These are phyloP conservation scores for Sebastolobus altivelis DNA, from an alignment of 2,797 vertebrate species.

Conservation along the genomic window DNA sequence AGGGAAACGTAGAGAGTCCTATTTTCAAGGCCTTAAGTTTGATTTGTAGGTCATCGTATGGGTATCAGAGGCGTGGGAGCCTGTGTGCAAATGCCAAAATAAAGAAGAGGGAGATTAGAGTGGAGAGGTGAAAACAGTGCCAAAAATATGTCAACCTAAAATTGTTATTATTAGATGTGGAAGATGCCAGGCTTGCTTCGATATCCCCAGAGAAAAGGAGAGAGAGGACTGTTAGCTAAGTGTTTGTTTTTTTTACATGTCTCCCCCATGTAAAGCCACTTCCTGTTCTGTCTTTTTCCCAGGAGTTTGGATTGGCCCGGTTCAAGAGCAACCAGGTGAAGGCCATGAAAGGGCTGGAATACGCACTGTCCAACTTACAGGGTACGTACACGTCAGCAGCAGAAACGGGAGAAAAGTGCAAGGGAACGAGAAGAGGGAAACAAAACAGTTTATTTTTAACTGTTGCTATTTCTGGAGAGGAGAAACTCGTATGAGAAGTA, in stretches of 20 bases:
- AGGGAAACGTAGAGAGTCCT: background rate
- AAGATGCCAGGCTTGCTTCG: conserved; percentile 40
- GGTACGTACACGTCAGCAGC: conserved; percentile 70
- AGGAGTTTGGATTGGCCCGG: conserved; percentile 87
- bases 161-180: conserved; percentile 38
- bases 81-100: conserved; percentile 38
- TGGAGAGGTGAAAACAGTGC: conserved; percentile 26
- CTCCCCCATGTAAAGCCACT: conserved; percentile 38
- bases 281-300: conserved; percentile 57
- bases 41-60: conserved; percentile 13
- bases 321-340: conserved; percentile 87
- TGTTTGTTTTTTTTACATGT: conserved; percentile 23
- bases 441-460: conserved; percentile 49
- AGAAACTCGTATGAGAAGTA: conserved; percentile 10
- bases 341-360: conserved; percentile 85
- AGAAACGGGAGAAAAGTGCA: background rate
- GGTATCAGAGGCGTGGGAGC: conserved; percentile 8
- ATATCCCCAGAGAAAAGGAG: conserved; percentile 29
- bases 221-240: conserved; percentile 10
- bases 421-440: conserved; percentile 12
- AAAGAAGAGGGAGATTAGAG: conserved; percentile 43
- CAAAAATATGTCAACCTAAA: conserved; percentile 48
- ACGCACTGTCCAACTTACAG: conserved; percentile 81
- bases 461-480: conserved; percentile 35
- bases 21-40: background rate